Evolutionary conservation across 2,888 invertebrate species (phyloP).

Genomic region (Phortica okadai): DNA sequence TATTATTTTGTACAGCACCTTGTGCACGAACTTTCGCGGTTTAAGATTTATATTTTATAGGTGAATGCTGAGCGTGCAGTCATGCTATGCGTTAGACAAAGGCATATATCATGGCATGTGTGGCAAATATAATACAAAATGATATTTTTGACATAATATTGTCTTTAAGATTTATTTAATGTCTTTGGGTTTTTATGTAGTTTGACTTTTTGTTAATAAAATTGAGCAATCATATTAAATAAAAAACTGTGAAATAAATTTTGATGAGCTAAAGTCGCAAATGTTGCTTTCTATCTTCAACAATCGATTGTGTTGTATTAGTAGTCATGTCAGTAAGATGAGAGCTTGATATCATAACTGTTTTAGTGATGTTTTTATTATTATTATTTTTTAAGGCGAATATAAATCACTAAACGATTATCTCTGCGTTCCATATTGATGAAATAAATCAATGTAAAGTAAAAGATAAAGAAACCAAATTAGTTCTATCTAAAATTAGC

Average conservation of each 20-base stretch:
- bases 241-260: too few relatives aligned
- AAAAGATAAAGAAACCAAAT: neutral
- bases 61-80: neutral
- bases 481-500: too few relatives aligned
- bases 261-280: too few relatives aligned
- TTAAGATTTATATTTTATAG: slow-evolving; percentile 14
- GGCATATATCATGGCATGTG: neutral
- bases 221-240: neutral
- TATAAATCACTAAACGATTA: too few relatives aligned
- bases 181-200: neutral
- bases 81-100: neutral
- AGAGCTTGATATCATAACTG: too few relatives aligned
- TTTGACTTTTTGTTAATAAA: too few relatives aligned
- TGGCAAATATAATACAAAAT: neutral
- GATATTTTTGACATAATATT: slow-evolving; percentile 9
- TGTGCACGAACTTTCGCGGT: neutral
- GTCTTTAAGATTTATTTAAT: slow-evolving; percentile 19
- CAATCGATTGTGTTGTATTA: too few relatives aligned
- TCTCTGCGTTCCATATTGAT: too few relatives aligned
- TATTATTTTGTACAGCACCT: neutral
- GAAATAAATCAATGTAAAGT: neutral
- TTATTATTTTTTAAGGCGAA: too few relatives aligned
- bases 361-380: too few relatives aligned
- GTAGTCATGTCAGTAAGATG: too few relatives aligned
- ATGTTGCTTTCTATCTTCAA: too few relatives aligned